Evolutionary conservation across 2,797 vertebrate species (phyloP).

Genomic region (Clarias pachynema): DNA sequence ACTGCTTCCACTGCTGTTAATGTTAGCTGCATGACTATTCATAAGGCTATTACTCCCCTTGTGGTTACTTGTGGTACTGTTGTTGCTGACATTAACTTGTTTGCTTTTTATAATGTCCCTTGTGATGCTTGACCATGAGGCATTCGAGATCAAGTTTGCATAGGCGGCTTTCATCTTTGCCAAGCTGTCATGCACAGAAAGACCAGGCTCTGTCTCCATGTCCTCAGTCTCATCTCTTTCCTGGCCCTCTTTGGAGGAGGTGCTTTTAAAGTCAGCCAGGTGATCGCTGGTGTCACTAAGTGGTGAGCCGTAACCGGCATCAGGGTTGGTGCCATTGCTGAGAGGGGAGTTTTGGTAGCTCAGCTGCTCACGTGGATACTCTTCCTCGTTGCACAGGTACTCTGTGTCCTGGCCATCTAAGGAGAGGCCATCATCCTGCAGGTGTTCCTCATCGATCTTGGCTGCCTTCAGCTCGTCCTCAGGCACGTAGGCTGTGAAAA

Average conservation of each 20-base stretch:
- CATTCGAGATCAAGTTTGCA: constrained; percentile 94
- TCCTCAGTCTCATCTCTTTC: constrained; percentile 78
- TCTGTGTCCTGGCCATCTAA: constrained; percentile 89
- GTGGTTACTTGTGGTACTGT: constrained; percentile 76
- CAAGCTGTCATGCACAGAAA: constrained; percentile 93
- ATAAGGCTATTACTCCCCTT: constrained; percentile 76
- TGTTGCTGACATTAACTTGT: constrained; percentile 77
- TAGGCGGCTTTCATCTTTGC: constrained; percentile 97
- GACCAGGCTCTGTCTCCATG: constrained; percentile 77
- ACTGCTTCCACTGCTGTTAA: constrained; percentile 49
- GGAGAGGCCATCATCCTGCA: constrained; percentile 88
- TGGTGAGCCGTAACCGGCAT: constrained; percentile 93
- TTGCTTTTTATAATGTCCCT: constrained; percentile 87
- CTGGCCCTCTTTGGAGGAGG: constrained; percentile 81
- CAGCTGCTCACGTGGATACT: constrained; percentile 85
- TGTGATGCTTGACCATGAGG: constrained; percentile 93
- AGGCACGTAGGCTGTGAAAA: constrained; percentile 91
- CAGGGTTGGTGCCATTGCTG: constrained; percentile 95
- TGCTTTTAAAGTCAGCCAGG: constrained; percentile 87
- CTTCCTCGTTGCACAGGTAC: constrained; percentile 85
- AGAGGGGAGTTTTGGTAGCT: constrained; percentile 95
- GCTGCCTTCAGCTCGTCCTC: constrained; percentile 92
- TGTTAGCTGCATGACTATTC: constrained; percentile 58
- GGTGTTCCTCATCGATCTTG: constrained; percentile 85
- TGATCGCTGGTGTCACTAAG: constrained; percentile 95